Percentiles rank a stretch among this genome's conserved stretches.
Conservation (phyloP, 2,797 vertebrate species). For the Tenualosa ilisha region DNA sequence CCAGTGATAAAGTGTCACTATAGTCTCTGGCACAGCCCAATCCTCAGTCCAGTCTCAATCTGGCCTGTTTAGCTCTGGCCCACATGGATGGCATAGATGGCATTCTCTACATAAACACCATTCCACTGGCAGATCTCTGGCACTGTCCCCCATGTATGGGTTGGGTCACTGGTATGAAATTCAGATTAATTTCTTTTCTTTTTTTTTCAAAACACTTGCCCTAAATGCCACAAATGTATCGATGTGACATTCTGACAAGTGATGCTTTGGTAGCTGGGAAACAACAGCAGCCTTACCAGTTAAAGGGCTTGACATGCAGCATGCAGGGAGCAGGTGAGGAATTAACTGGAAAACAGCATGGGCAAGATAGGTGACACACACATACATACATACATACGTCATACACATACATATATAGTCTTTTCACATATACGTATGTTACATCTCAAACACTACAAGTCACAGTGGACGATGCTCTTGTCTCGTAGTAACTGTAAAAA, state of each 20-base stretch:
- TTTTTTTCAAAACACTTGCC: not conserved
- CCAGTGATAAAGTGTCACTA: not conserved
- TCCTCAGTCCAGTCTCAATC: not conserved
- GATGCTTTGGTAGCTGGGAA: constrained; percentile 53
- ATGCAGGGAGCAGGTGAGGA: constrained; percentile 90
- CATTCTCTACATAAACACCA: not conserved
- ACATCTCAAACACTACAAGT: constrained; percentile 34
- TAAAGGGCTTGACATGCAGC: constrained; percentile 86
- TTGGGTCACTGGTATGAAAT: not conserved
- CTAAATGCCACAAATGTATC: not conserved
- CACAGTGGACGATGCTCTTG: not conserved
- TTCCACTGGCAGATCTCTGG: not conserved
- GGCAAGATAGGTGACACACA: constrained; percentile 77
- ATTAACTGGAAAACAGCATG: constrained; percentile 98
- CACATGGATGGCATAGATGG: not conserved
- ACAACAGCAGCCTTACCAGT: constrained; percentile 85
- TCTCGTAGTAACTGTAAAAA: not conserved
- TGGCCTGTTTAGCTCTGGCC: not conserved
- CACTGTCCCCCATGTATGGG: not conserved
- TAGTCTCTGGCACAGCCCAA: not conserved
- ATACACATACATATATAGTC: not conserved
- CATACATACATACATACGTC: constrained; percentile 50
- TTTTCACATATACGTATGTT: constrained; percentile 31
- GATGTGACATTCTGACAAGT: not conserved
- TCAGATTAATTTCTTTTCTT: not conserved